phyloP scores from a whole-genome alignment of 2,888 invertebrate species.

The Tipula vernalis region DNA sequence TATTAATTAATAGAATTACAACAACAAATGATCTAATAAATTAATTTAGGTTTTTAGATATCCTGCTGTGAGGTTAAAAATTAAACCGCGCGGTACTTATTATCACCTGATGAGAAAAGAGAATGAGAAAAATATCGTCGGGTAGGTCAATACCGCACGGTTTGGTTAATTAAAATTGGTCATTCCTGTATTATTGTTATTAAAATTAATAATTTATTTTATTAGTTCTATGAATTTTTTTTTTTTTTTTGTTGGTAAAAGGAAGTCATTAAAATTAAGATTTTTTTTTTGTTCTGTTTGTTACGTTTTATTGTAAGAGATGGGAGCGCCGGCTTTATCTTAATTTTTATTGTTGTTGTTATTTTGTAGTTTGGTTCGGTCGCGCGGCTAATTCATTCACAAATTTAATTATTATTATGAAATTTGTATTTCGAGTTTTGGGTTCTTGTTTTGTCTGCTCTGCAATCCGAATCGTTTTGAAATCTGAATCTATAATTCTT shows the following conservation, averaged over 20 bases:
- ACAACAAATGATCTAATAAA: not conserved
- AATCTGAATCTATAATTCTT: not conserved
- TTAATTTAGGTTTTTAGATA: not conserved
- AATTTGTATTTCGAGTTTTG: not conserved
- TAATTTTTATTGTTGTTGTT: not conserved
- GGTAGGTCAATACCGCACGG: not conserved
- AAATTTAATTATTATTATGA: not conserved
- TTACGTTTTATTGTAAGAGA: not conserved
- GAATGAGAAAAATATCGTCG: not conserved
- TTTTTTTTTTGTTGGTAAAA: not conserved
- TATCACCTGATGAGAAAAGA: not conserved
- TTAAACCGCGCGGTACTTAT: not conserved
- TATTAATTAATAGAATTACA: not conserved
- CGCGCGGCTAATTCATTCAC: not conserved
- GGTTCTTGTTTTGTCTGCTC: not conserved
- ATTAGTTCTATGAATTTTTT: not conserved
- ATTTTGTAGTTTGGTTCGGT: not conserved
- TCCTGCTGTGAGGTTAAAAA: not conserved
- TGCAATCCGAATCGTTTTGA: not conserved
- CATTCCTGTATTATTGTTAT: not conserved
- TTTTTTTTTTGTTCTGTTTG: not conserved
- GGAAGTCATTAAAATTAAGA: constrained; percentile 4
- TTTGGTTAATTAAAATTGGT: not conserved
- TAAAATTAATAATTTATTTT: not conserved
- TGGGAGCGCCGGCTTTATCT: not conserved